These are phyloP conservation scores for Sphenodon punctatus DNA, from an alignment of 2,797 vertebrate species.

Conservation along the genomic window DNA sequence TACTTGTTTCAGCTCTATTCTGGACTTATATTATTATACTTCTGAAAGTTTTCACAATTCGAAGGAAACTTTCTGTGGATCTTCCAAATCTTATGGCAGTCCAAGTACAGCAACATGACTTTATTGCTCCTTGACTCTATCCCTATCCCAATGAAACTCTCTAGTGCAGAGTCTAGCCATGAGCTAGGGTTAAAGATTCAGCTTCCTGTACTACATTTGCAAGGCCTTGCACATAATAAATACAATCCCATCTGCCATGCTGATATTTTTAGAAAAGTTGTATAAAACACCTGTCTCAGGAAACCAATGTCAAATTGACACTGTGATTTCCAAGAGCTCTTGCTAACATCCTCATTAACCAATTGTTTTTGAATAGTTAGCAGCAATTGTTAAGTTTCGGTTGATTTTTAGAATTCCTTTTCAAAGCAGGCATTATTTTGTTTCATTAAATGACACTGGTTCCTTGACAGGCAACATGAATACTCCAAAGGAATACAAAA, in stretches of 20 bases:
- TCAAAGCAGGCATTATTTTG: constrained; percentile 36
- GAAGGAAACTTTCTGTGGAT: no score
- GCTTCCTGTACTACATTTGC: no score
- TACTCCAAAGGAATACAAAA: constrained; percentile 40
- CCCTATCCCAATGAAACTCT: not conserved
- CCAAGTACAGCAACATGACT: no score
- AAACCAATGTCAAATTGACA: not conserved
- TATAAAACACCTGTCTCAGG: not conserved
- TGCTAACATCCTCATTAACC: constrained; percentile 35
- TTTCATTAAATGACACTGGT: constrained; percentile 23
- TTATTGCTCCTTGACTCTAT: not conserved
- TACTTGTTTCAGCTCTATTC: no score
- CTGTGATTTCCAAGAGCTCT: not conserved
- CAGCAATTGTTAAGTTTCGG: constrained; percentile 1
- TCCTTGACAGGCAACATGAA: constrained; percentile 48
- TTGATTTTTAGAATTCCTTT: constrained; percentile 20
- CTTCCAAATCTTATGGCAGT: no score
- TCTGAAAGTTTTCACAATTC: no score
- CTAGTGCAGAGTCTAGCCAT: not conserved
- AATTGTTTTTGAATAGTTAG: constrained; percentile 16
- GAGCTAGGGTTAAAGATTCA: not conserved
- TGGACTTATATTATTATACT: no score
- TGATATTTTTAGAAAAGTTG: rapidly evolving
- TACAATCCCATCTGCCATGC: not conserved
- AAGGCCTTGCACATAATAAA: not conserved